phyloP scores from a whole-genome alignment of 2,113 vertebrate species.

The Chionis minor region DNA sequence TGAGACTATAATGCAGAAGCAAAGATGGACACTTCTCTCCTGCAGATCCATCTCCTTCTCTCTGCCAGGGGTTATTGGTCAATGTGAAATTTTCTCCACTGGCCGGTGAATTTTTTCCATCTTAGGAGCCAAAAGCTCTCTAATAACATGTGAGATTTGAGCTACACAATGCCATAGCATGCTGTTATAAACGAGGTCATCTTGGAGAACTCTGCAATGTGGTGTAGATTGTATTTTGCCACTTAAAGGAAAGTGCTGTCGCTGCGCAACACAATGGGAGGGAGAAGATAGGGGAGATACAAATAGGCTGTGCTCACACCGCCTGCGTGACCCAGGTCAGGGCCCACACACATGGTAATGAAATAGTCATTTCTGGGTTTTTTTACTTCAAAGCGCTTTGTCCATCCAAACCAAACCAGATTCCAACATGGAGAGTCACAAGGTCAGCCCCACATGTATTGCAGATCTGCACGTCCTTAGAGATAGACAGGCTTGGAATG shows the following conservation, averaged over 20 bases:
- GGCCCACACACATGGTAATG: background rate
- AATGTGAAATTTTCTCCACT: background rate
- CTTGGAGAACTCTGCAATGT: background rate
- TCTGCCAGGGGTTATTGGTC: background rate
- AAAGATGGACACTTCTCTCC: background rate
- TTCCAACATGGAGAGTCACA: background rate
- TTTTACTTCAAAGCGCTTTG: conserved; percentile 6
- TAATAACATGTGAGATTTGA: background rate
- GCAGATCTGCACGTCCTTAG: background rate
- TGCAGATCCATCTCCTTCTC: background rate
- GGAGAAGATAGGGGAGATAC: background rate
- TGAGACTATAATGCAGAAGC: background rate
- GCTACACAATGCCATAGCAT: background rate
- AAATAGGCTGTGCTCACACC: background rate
- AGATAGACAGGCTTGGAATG: background rate
- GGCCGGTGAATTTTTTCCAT: background rate
- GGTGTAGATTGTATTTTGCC: background rate
- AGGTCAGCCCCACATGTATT: background rate
- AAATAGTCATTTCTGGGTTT: background rate
- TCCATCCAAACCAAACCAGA: background rate
- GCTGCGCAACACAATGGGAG: background rate
- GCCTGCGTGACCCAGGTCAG: background rate
- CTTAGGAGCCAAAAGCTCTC: background rate
- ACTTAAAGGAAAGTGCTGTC: background rate
- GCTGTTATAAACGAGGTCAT: background rate